A percentile compares a stretch with the other conserved stretches of the same genome.
Evolutionary conservation across 2,113 vertebrate species (phyloP).

Genomic region (Lophius piscatorius): DNA sequence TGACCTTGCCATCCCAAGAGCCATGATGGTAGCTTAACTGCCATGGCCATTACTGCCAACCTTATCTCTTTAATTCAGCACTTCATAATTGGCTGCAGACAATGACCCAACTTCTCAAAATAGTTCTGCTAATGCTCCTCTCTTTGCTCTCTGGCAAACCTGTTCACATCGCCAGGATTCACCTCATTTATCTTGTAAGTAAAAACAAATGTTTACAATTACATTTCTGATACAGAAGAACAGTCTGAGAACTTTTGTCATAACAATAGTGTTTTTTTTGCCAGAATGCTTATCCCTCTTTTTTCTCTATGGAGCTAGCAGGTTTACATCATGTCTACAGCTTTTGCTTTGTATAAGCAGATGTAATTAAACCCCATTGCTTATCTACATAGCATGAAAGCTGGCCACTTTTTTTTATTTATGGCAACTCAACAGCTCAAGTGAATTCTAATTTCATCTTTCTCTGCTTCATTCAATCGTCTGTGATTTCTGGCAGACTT

Average conservation of each 20-base stretch:
- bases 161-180: not conserved
- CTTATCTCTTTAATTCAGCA: conserved; percentile 27
- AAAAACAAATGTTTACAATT: too few species aligned
- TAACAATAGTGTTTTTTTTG: too few species aligned
- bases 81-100: conserved; percentile 21
- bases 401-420: conserved; percentile 4
- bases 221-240: too few species aligned
- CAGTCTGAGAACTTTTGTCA: too few species aligned
- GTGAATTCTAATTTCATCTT: conserved; percentile 11
- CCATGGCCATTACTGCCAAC: too few species aligned
- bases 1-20: conserved; percentile 12
- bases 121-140: too few species aligned
- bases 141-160: not conserved
- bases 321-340: conserved; percentile 32
- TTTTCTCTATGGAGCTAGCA: conserved; percentile 21
- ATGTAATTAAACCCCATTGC: conserved; percentile 10
- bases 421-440: not conserved
- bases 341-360: conserved; percentile 21
- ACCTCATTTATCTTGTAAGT: conserved; percentile 6
- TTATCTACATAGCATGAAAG: conserved; percentile 3
- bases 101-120: conserved; percentile 26
- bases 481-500: conserved; percentile 11
- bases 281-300: conserved; percentile 23
- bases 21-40: not conserved
- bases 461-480: conserved; percentile 15